phyloP scores from a whole-genome alignment of 2,888 invertebrate species.

The Sphinx pinastri region DNA sequence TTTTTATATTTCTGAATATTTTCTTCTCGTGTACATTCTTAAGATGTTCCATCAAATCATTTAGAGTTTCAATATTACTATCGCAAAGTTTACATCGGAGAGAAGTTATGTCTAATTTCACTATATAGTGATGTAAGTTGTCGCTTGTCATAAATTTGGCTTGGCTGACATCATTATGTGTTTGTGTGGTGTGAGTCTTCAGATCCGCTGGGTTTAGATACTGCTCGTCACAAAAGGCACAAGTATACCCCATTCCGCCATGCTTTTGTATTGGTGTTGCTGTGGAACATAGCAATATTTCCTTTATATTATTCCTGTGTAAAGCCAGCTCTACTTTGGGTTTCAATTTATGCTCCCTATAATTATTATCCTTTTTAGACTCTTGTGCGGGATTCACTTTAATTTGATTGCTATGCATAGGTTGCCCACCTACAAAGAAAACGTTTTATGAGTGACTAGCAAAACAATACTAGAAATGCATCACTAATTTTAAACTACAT shows the following conservation, averaged over 20 bases:
- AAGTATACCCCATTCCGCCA: constrained; percentile 34
- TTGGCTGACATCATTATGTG: constrained; percentile 33
- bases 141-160: constrained; percentile 23
- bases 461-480: constrained; percentile 12
- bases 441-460: constrained; percentile 32
- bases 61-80: constrained; percentile 27
- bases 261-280: constrained; percentile 38
- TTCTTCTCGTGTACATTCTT: constrained; percentile 33
- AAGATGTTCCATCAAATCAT: constrained; percentile 33
- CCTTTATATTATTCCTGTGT: constrained; percentile 27
- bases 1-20: constrained; percentile 36
- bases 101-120: constrained; percentile 33
- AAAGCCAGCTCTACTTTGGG: constrained; percentile 26
- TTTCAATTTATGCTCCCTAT: constrained; percentile 5
- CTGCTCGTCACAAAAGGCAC: constrained; percentile 38
- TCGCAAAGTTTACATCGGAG: constrained; percentile 37
- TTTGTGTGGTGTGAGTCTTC: constrained; percentile 36
- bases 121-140: constrained; percentile 19
- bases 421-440: constrained; percentile 44
- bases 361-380: not conserved
- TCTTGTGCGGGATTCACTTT: constrained; percentile 8
- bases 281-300: constrained; percentile 35
- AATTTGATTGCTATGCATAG: constrained; percentile 28
- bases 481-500: not conserved
- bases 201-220: constrained; percentile 32